Base-by-base conservation (phyloP, 2,888 invertebrate species). In the Halictus quadricinctus region DNA sequence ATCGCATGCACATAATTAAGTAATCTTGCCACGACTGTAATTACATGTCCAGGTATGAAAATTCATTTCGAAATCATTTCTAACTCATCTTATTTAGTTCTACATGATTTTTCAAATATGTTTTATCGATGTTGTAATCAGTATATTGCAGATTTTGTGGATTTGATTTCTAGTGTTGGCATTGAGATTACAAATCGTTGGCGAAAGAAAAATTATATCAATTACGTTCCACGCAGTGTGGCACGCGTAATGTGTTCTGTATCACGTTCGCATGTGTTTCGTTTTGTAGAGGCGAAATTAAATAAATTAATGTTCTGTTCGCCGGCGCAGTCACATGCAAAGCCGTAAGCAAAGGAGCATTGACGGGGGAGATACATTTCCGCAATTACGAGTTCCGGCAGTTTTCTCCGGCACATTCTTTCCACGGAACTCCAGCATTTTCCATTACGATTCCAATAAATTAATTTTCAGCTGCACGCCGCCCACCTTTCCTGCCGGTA, bases 391-490 rank as follows among this genome's bases (percentile, higher is more conserved):
- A 75, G 72, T 58, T 81, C 79, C 72, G 66, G 74, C 81, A 72
- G 70, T 54, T 85, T 72, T 78, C 81, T 72, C 29, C 54, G 77
- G 41, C 82, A 64, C 79, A 80, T 84, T 85, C 79, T 89, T 88
- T 84, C 86, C 87, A 85, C 90, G 85, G 75, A 88, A 88, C 84
- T n/a, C 36, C 85, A 90, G 89, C 88, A 90, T 91, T 92, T 92
- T 91, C 91, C 90, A 92, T 92, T 91, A 91, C 89, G 88, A 89
- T 89, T 89, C 88, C 89, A 88, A 91, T 91, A 92, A 93, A 92
- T 93, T 92, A 91, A 92, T 92, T 93, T 93, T 91, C 92, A 90
- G 87, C 86, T 81, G 80, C 85, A 81, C 89, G 76, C 84, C 89
- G 83, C 84, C 80, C 86, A 76, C 87, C 86, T 86, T 79, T 72